These are phyloP conservation scores for Triplophysa bombifrons DNA, from an alignment of 2,797 vertebrate species.

Conservation along the genomic window DNA sequence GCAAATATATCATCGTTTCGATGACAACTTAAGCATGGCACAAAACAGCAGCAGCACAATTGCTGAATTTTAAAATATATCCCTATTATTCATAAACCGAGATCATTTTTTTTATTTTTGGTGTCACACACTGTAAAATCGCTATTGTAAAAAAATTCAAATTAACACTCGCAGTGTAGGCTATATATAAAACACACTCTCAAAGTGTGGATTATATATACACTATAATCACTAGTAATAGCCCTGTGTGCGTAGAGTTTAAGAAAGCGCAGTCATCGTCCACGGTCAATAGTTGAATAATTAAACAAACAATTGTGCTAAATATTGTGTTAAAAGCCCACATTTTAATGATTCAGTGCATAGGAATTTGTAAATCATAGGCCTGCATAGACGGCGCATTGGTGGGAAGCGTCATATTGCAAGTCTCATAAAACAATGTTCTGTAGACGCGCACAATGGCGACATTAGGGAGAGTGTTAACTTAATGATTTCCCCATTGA, in stretches of 20 bases:
- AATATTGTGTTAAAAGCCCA: conserved; percentile 52
- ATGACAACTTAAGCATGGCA: neutral
- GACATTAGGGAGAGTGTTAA: conserved; percentile 93
- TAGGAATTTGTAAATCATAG: conserved; percentile 67
- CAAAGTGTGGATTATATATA: too few relatives aligned
- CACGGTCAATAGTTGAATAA: neutral
- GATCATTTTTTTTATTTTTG: too few relatives aligned
- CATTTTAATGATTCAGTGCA: conserved; percentile 62
- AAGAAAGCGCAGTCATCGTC: neutral
- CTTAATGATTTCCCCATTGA: conserved; percentile 93
- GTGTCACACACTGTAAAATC: too few relatives aligned
- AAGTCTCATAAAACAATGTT: conserved; percentile 81
- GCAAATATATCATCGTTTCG: neutral
- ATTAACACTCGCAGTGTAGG: too few relatives aligned
- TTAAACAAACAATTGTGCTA: conserved; percentile 41
- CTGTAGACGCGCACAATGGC: conserved; percentile 78
- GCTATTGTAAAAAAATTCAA: too few relatives aligned
- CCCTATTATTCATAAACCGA: neutral
- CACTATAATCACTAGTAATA: too few relatives aligned
- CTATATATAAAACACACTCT: too few relatives aligned
- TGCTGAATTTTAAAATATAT: neutral
- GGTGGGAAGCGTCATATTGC: conserved; percentile 80
- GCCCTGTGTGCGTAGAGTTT: too few relatives aligned
- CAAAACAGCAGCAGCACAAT: neutral
- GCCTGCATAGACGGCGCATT: conserved; percentile 67